Conservation (phyloP, 2,797 vertebrate genomes). For the Rhinogobio ventralis region DNA sequence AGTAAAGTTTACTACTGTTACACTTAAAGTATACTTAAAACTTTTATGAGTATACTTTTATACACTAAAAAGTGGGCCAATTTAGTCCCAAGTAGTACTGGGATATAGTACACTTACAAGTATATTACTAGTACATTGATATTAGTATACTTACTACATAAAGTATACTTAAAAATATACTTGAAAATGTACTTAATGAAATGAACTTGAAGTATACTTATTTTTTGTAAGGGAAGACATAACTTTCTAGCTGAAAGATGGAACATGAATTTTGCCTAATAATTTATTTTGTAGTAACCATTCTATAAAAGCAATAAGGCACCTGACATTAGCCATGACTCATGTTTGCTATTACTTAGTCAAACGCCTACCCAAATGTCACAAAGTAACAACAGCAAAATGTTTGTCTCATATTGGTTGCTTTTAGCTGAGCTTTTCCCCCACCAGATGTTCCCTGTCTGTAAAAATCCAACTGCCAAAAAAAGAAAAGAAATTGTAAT, state of each 20-base stretch:
- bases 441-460: conserved; percentile 70
- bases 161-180: no score
- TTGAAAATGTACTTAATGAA: no score
- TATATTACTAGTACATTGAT: no score
- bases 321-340: neutral
- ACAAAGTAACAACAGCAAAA: conserved; percentile 25
- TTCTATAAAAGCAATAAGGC: neutral
- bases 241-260: neutral
- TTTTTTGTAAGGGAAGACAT: neutral
- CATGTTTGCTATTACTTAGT: neutral
- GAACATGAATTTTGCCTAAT: neutral
- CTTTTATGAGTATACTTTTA: no score
- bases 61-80: no score
- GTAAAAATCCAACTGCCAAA: conserved; percentile 61
- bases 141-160: no score
- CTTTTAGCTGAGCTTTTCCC: conserved; percentile 19
- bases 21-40: no score
- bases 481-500: conserved; percentile 32
- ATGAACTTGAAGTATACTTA: no score
- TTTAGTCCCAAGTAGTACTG: no score
- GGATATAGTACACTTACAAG: no score
- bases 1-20: no score
- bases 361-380: neutral
- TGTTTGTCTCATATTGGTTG: conserved; percentile 3
- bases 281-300: neutral